Evolutionary conservation across 2,888 invertebrate genomes (phyloP).

Genomic region (Nephrotoma guestfalica): DNA sequence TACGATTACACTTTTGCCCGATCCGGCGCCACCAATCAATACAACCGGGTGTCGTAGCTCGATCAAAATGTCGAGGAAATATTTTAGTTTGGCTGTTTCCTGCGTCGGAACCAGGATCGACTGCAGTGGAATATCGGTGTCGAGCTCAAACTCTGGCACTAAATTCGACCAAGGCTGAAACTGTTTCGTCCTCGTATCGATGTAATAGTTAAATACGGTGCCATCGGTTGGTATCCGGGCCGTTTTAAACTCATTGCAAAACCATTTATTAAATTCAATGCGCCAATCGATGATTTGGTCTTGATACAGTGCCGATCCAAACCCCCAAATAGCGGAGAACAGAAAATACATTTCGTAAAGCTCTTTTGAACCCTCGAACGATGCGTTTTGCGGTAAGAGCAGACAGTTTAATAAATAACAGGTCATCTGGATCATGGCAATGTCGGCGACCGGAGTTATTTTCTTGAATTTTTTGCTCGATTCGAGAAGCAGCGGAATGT

Average conservation of each 20-base stretch:
- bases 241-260: conserved; percentile 78
- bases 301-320: conserved; percentile 82
- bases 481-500: conserved; percentile 73
- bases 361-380: conserved; percentile 82
- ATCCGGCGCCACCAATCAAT: conserved; percentile 80
- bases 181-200: conserved; percentile 72
- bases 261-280: conserved; percentile 92
- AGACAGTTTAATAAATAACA: conserved; percentile 78
- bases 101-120: conserved; percentile 62
- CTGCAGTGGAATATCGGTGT: conserved; percentile 77
- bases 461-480: conserved; percentile 65
- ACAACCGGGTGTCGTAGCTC: conserved; percentile 68
- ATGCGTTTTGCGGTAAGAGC: conserved; percentile 62
- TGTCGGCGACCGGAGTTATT: conserved; percentile 80
- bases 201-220: conserved; percentile 78
- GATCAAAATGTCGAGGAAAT: conserved; percentile 76
- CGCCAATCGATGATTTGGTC: conserved; percentile 86
- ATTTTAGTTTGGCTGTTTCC: conserved; percentile 75
- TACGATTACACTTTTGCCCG: conserved; percentile 86
- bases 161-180: conserved; percentile 78
- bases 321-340: conserved; percentile 83
- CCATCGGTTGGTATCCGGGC: conserved; percentile 71
- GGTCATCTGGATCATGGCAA: conserved; percentile 77
- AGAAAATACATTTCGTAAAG: conserved; percentile 87
- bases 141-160: conserved; percentile 64